Evolutionary conservation across 2,113 vertebrate genomes (phyloP), one percentile per base, ranked within the genome.

Genomic region (Centropus bengalensis): DNA sequence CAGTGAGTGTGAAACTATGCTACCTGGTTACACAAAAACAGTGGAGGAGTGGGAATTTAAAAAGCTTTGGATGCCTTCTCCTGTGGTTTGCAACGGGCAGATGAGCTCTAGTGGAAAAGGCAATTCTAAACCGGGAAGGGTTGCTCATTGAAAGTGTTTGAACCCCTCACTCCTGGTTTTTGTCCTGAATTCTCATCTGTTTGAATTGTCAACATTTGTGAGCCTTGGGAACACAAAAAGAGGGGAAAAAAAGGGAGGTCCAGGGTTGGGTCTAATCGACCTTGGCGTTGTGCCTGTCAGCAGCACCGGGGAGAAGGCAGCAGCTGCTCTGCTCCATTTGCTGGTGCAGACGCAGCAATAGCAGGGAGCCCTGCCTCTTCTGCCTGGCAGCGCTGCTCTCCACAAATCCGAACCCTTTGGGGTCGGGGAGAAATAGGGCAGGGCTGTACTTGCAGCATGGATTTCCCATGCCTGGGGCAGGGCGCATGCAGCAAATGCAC

Each of bases 231-330:
- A 52, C 70, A 90, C 66, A 32, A 52, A 52, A 62, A 66, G 23
- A 49, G 74, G 75, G 74, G 75, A 82, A 33, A 58, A 71, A 82
- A 68, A 62, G 40, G 71, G 36, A 63, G 22, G 64, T 44, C 66
- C 13, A 18, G 58, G 44, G 30, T 8, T 83, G 86, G 63, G 38
- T 68, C 69, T 88, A 24, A 71, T 69, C 23, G 54, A 64, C 91
- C 85, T 95, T 91, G 88, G 51, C 42, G 28, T 45, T 63, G 56
- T 95, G 74, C 64, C 82, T 94, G 84, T 80, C 52, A 96, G 80
- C 80, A 86, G 83, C 38, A 55, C 20, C 23, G 64, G 56, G 86
- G 70, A 88, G 55, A 88, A 78, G 82, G 58, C 30, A 93, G 63
- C 81, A 93, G 92, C 88, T 96, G 88, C 91, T 74, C 52, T 49